Conservation (phyloP, 2,797 vertebrate genomes). For the Euphonia xanthogaster region DNA sequence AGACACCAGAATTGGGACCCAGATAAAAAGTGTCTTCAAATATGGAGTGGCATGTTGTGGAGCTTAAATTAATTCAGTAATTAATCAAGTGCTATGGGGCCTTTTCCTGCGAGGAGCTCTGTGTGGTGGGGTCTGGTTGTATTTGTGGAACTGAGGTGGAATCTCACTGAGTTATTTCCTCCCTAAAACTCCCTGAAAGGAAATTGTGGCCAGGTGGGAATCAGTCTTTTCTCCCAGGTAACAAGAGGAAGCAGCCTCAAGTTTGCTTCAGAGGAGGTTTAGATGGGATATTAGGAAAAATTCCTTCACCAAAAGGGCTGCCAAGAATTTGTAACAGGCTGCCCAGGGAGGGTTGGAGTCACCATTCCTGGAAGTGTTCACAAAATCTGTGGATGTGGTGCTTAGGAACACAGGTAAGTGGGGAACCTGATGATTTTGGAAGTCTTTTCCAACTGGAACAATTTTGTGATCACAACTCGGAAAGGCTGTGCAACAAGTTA, state of each 20-base stretch:
- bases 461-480: background rate
- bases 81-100: background rate
- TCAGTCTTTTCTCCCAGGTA: rapidly evolving
- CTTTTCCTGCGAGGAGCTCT: background rate
- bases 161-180: rapidly evolving
- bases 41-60: background rate
- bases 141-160: background rate
- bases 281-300: background rate
- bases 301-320: background rate
- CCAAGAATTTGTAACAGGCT: background rate
- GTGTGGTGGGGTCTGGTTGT: background rate
- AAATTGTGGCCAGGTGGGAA: rapidly evolving
- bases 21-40: background rate
- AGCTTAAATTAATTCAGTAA: background rate
- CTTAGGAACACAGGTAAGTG: rapidly evolving
- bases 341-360: background rate
- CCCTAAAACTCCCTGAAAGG: background rate
- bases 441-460: background rate
- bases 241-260: rapidly evolving
- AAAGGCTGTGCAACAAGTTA: background rate
- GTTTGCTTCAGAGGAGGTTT: background rate
- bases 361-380: background rate
- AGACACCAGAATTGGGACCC: rapidly evolving
- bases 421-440: background rate
- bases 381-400: background rate